Evolutionary conservation across 1,140 invertebrate genomes (phyloP).

Genomic region (Drosophila burlai): DNA sequence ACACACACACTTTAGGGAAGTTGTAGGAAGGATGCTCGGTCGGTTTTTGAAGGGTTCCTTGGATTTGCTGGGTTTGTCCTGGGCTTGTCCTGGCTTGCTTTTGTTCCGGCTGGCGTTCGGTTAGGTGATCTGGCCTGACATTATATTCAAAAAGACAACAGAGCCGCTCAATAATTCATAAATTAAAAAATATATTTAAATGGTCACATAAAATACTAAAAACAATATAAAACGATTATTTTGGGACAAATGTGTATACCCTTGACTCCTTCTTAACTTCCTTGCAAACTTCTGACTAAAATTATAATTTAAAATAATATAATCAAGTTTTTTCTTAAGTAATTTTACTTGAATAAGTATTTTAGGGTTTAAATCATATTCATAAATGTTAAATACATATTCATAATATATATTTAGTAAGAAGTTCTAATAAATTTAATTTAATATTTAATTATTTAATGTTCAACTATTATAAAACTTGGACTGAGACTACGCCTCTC

Average conservation of each 20-base stretch:
- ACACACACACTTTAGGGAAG: conserved; percentile 11
- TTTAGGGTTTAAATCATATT: no score
- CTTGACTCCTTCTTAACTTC: not conserved
- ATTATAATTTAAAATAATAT: no score
- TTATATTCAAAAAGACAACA: conserved; percentile 12
- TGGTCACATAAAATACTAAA: not conserved
- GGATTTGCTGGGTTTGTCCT: conserved; percentile 8
- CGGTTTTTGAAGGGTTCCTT: conserved; percentile 18
- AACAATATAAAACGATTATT: not conserved
- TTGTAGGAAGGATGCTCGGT: conserved; percentile 36
- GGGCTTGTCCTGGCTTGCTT: conserved; percentile 7
- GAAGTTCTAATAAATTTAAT: not conserved
- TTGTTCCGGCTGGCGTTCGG: conserved; percentile 7
- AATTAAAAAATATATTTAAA: not conserved
- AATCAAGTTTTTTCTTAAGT: no score
- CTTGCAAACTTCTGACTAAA: no score
- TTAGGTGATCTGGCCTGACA: conserved; percentile 28
- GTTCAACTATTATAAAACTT: not conserved
- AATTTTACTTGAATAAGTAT: no score
- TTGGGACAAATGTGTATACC: no score
- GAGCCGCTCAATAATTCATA: not conserved
- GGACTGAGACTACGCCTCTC: conserved; percentile 1
- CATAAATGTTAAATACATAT: no score
- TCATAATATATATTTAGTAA: not conserved
- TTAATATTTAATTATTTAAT: not conserved